A percentile compares a stretch with the other conserved stretches of the same genome.
Conservation (phyloP, 2,113 vertebrate genomes). For the Brachypodius melanocephalos region DNA sequence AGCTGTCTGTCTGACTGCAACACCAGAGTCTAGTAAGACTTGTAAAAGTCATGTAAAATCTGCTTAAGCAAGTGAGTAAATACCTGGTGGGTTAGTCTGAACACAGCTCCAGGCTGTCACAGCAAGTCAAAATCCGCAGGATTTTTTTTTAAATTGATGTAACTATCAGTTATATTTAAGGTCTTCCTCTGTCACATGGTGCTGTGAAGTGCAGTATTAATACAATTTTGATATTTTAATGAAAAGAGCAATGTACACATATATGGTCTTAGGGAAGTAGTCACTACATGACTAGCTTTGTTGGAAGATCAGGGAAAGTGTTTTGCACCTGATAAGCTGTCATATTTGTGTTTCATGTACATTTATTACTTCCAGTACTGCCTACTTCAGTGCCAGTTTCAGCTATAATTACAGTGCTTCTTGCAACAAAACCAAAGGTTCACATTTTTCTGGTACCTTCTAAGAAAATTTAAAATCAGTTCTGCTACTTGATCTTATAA, state of each 20-base stretch:
- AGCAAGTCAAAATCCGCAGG: neutral
- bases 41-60: neutral
- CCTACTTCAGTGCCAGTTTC: neutral
- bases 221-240: neutral
- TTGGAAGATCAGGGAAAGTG: neutral
- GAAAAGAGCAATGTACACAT: neutral
- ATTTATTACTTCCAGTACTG: neutral
- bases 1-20: neutral
- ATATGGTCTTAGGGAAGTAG: neutral
- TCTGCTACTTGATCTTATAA: neutral
- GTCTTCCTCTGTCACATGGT: neutral
- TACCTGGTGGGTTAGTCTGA: neutral
- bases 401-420: neutral
- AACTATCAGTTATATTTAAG: neutral
- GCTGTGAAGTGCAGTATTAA: neutral
- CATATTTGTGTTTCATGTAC: neutral
- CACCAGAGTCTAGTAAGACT: neutral
- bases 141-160: neutral
- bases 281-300: neutral
- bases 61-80: neutral
- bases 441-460: slow-evolving; percentile 5
- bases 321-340: neutral
- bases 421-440: neutral
- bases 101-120: neutral
- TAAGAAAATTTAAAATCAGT: neutral